These are phyloP conservation scores for Leptothorax acervorum DNA, from an alignment of 2,888 invertebrate genomes.

Conservation along the genomic window DNA sequence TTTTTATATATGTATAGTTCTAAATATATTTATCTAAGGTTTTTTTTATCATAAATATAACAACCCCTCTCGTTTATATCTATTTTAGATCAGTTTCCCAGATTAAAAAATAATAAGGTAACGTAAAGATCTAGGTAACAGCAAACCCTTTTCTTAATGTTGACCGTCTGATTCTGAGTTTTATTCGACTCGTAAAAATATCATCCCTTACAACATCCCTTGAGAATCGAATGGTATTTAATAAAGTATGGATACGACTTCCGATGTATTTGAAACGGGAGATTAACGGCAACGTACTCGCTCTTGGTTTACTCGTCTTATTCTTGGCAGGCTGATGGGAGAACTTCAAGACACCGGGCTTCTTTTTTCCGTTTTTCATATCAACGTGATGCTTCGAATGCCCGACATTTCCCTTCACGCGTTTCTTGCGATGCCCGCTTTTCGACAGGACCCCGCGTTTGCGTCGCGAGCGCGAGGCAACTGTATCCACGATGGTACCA, in stretches of 20 bases:
- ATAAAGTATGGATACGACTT: not conserved
- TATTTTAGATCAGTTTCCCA: not conserved
- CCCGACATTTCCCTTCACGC: slow-evolving; percentile 1
- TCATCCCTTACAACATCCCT: not conserved
- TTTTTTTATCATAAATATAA: not conserved
- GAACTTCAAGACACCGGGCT: not conserved
- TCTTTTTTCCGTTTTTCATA: not conserved
- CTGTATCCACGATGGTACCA: not conserved
- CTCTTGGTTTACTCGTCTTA: not conserved
- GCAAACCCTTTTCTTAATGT: no score
- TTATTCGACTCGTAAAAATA: not conserved
- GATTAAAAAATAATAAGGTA: not conserved
- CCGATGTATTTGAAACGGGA: not conserved
- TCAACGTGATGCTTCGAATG: not conserved
- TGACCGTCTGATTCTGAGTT: not conserved
- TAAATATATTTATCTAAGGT: not conserved
- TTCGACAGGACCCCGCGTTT: not conserved
- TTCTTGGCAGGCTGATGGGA: not conserved
- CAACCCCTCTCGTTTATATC: not conserved
- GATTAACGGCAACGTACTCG: not conserved
- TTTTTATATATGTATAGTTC: not conserved
- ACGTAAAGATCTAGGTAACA: not conserved
- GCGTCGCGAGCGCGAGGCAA: not conserved
- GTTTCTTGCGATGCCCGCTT: not conserved
- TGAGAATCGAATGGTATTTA: not conserved